These are phyloP conservation scores for Pitta sordida DNA, from an alignment of 2,113 vertebrate species.

Conservation along the genomic window DNA sequence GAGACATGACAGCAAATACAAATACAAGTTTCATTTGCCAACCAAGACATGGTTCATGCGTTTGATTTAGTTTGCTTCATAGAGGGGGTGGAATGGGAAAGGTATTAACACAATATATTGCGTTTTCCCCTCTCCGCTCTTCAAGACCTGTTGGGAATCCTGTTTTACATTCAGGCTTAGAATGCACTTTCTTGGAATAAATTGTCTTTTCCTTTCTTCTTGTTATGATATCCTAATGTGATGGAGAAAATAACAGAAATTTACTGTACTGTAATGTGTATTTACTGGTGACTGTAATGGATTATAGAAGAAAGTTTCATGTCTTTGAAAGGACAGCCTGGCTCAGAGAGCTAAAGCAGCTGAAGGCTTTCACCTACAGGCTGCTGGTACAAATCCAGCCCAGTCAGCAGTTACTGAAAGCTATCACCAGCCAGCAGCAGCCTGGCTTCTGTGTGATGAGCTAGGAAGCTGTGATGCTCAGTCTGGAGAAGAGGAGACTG, in stretches of 20 bases:
- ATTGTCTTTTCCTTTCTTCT: not conserved
- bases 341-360: not conserved
- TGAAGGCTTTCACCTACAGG: not conserved
- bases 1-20: conserved; percentile 64
- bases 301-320: not conserved
- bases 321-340: not conserved
- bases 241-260: not conserved
- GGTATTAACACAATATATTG: conserved; percentile 38
- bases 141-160: not conserved
- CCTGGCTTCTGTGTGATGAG: not conserved
- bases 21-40: conserved; percentile 70
- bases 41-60: conserved; percentile 62
- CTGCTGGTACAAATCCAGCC: conserved; percentile 17
- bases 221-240: not conserved
- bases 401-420: conserved; percentile 16
- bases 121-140: conserved; percentile 7
- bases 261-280: not conserved
- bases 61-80: conserved; percentile 61
- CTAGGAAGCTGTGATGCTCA: not conserved
- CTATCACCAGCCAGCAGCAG: conserved; percentile 12
- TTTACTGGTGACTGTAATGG: not conserved
- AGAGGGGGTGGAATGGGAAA: not conserved
- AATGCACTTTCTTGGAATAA: not conserved
- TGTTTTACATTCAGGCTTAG: not conserved
- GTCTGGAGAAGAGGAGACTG: not conserved